Percentiles rank a stretch among this genome's conserved stretches.
phyloP scores from a whole-genome alignment of 2,888 invertebrate genomes.

The Eristalinus sepulchralis region DNA sequence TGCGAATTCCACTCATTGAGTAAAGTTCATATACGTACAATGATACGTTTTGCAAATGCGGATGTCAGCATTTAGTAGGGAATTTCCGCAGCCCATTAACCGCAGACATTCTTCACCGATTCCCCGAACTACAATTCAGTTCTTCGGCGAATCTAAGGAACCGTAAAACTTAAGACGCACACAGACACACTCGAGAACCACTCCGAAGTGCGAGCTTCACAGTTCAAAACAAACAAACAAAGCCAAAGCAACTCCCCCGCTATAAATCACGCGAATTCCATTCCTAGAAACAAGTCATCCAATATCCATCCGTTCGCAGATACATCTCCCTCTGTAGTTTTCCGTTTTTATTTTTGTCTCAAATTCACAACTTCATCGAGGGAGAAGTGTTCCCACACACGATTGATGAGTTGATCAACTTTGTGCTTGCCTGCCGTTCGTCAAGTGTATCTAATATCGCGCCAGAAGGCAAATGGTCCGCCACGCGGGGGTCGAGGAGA shows the following conservation, averaged over 20 bases:
- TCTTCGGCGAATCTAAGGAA: not conserved
- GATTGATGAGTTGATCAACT: conserved; percentile 30
- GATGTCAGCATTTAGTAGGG: not conserved
- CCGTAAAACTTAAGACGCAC: not conserved
- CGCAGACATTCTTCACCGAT: not conserved
- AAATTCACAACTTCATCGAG: conserved; percentile 28
- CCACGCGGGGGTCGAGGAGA: not conserved
- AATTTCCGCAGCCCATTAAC: not conserved
- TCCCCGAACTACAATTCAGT: not conserved
- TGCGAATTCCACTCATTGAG: not conserved
- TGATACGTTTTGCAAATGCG: not conserved
- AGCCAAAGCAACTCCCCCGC: conserved; percentile 8
- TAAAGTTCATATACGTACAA: not conserved
- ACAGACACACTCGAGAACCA: not conserved
- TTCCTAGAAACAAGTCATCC: conserved; percentile 26
- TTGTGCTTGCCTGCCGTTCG: not conserved
- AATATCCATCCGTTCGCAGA: conserved; percentile 5
- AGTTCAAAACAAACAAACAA: not conserved
- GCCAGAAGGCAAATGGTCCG: conserved; percentile 17
- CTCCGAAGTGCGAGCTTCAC: not conserved
- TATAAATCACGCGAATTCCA: conserved; percentile 49
- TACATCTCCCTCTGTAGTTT: not conserved
- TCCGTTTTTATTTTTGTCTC: not conserved
- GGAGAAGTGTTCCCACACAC: conserved; percentile 25
- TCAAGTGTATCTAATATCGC: not conserved